A percentile compares a stretch with the other conserved stretches of the same genome.
Conservation (phyloP, 2,888 invertebrate species). For the Argyresthia goedartella region DNA sequence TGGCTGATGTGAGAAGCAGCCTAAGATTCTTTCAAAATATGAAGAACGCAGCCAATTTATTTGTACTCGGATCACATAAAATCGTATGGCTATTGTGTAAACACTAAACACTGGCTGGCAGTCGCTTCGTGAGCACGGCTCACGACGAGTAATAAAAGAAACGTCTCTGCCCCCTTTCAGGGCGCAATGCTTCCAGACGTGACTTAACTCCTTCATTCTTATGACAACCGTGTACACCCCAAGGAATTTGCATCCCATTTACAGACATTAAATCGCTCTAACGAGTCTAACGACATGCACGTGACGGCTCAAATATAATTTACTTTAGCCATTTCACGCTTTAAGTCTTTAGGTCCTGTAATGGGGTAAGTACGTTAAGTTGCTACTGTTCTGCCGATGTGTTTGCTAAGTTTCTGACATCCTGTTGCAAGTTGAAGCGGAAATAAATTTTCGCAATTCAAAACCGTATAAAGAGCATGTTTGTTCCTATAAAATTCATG, state of each 20-base stretch:
- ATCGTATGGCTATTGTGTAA: too few relatives aligned
- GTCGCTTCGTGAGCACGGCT: too few relatives aligned
- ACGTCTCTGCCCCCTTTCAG: too few relatives aligned
- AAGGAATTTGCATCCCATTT: conserved; percentile 38
- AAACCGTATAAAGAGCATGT: too few relatives aligned
- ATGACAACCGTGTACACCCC: conserved; percentile 25
- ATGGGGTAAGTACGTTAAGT: too few relatives aligned
- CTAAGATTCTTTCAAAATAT: too few relatives aligned
- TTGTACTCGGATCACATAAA: too few relatives aligned
- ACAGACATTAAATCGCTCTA: conserved; percentile 37
- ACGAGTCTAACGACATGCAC: conserved; percentile 39
- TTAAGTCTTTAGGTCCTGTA: not conserved
- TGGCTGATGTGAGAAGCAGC: too few relatives aligned
- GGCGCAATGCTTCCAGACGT: not conserved
- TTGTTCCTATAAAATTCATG: too few relatives aligned
- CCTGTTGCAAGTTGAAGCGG: not conserved
- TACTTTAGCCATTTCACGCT: conserved; percentile 6
- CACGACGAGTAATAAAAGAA: too few relatives aligned
- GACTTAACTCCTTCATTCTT: conserved; percentile 19
- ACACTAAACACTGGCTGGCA: too few relatives aligned
- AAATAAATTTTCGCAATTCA: not conserved
- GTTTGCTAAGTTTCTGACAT: not conserved
- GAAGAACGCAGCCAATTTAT: too few relatives aligned
- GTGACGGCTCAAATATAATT: conserved; percentile 35
- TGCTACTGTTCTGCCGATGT: not conserved